phyloP scores from a whole-genome alignment of 2,888 invertebrate species.

The Ichneumon xanthorius region DNA sequence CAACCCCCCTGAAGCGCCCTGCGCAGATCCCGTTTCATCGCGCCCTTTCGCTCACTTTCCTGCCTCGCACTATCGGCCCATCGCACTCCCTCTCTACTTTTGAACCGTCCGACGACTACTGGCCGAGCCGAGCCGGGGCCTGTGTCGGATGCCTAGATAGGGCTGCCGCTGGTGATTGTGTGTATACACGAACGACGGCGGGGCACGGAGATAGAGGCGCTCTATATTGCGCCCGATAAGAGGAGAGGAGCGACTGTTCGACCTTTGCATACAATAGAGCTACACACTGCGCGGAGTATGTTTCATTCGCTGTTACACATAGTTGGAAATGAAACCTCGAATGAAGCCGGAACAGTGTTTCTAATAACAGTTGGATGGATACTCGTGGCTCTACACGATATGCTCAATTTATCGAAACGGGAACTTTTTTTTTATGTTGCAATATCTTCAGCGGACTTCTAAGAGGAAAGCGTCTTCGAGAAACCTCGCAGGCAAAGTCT shows the following conservation, averaged over 20 bases:
- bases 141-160: constrained; percentile 41
- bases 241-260: constrained; percentile 68
- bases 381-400: constrained; percentile 20
- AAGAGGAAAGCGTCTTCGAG: neutral
- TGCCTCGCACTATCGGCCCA: neutral
- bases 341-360: constrained; percentile 29
- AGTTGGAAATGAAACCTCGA: constrained; percentile 59
- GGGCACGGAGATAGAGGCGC: constrained; percentile 40
- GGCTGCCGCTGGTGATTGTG: constrained; percentile 68
- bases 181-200: constrained; percentile 57
- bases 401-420: constrained; percentile 11
- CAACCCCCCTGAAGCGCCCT: neutral
- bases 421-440: neutral
- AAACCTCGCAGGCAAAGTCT: neutral
- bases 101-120: constrained; percentile 40
- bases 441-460: neutral
- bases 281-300: constrained; percentile 12
- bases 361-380: constrained; percentile 50
- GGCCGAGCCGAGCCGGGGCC: constrained; percentile 21
- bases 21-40: constrained; percentile 29
- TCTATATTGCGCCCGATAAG: constrained; percentile 77
- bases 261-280: constrained; percentile 54
- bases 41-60: constrained; percentile 40
- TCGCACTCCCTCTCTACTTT: constrained; percentile 37
- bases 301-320: constrained; percentile 56